phyloP scores from a whole-genome alignment of 2,888 invertebrate genomes.

The Ptilodon capucinus region DNA sequence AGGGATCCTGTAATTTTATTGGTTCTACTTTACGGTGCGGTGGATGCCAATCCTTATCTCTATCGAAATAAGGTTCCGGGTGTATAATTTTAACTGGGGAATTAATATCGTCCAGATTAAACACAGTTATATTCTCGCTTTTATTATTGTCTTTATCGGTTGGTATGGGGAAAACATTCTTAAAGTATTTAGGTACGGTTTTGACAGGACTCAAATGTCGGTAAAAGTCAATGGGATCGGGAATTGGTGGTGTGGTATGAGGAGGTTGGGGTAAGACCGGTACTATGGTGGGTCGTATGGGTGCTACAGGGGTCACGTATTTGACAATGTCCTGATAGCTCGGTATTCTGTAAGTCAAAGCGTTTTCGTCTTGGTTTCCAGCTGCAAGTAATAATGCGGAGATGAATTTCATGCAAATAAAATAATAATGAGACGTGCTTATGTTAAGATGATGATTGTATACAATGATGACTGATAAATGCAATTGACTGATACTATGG shows the following conservation, averaged over 20 bases:
- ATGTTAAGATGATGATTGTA: conserved; percentile 5
- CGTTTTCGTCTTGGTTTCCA: conserved; percentile 49
- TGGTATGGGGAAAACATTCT: conserved; percentile 33
- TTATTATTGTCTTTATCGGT: conserved; percentile 16
- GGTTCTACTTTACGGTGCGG: conserved; percentile 8
- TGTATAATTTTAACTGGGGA: conserved; percentile 49
- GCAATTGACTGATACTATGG: too few species aligned
- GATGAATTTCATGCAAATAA: conserved; percentile 42
- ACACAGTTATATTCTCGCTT: conserved; percentile 52
- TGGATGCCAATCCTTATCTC: conserved; percentile 27
- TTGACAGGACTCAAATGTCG: conserved; percentile 52
- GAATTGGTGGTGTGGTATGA: conserved; percentile 14
- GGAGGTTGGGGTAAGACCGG: conserved; percentile 46
- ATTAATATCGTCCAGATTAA: conserved; percentile 46
- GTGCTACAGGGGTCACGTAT: conserved; percentile 60
- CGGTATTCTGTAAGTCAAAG: conserved; percentile 46
- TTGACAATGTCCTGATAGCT: conserved; percentile 42
- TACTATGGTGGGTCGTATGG: conserved; percentile 35
- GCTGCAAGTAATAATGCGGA: conserved; percentile 71
- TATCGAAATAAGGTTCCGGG: conserved; percentile 36
- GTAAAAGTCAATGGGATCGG: conserved; percentile 51
- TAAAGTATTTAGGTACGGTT: conserved; percentile 48
- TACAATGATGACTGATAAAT: too few species aligned
- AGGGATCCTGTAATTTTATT: conserved; percentile 8
- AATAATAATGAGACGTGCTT: background rate